Evolutionary conservation across 2,888 invertebrate species (phyloP), one percentile per base, ranked within the genome.

Genomic region (Zele albiditarsus): DNA sequence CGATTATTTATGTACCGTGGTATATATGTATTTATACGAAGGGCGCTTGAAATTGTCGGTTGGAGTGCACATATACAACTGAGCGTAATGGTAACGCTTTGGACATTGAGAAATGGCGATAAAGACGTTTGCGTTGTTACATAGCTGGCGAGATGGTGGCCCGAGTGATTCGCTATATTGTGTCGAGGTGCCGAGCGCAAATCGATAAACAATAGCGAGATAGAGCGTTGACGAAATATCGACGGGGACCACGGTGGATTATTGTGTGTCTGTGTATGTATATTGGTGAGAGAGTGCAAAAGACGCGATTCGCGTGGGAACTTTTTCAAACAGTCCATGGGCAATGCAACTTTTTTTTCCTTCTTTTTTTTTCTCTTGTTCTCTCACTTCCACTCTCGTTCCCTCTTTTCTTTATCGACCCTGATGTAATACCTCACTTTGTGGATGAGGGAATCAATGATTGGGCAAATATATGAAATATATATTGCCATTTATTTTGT

Each of bases 271-370:
- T 62, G 70, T 70, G 46, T 68, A 60, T 76, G 62, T 42, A 67
- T 70, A 57, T 60, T 20, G 78, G 78, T 75, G 74, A 72, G 75
- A 70, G 71, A 75, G 72, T 63, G 71, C 60, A 75, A 77, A 74
- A 80, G 77, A 75, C 82, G 83, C 83, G 82, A 80, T 80, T 82
- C 82, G 83, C 79, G 77, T 79, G 80, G 79, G 80, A 80, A 80
- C 77, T 80, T 79, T 80, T 79, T 79, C 78, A 73, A 74, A 75
- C 72, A 76, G 73, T 75, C 77, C 73, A 77, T 74, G 78, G 79
- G 73, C 69, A 76, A 75, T 75, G 69, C 75, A 74, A 73, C 75
- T 73, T 74, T 74, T 75, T 73, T 79, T 74, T 75, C 70, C 75
- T 69, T 74, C 71, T 79, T 74, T 75, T 72, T 76, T 69, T 74